Evolutionary conservation across 2,888 invertebrate species (phyloP).

Genomic region (Diaprepes abbreviatus): DNA sequence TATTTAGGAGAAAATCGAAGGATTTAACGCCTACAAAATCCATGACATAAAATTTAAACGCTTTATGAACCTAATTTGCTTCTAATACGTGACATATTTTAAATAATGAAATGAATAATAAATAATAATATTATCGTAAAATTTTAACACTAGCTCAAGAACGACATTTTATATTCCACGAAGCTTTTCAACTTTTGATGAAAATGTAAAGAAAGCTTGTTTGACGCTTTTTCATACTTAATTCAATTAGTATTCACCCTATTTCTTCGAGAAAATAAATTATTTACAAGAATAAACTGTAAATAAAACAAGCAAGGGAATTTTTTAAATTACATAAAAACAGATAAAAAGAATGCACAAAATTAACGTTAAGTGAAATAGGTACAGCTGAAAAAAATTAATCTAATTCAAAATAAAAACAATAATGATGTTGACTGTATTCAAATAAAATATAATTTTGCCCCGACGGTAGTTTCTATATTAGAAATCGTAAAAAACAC

Average conservation of each 20-base stretch:
- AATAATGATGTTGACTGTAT: no score
- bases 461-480: no score
- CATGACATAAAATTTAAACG: background rate
- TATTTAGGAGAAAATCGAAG: no score
- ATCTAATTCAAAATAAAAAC: no score
- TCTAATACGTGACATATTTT: background rate
- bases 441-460: no score
- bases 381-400: no score
- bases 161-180: background rate
- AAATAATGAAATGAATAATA: background rate
- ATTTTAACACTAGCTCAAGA: background rate
- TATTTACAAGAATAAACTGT: background rate
- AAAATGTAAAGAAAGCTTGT: constrained; percentile 2
- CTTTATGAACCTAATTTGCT: constrained; percentile 3
- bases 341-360: background rate
- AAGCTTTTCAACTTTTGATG: background rate
- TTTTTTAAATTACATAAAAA: background rate
- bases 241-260: background rate
- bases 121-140: background rate
- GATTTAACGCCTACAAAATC: background rate
- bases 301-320: background rate
- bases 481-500: no score
- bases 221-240: constrained; percentile 2
- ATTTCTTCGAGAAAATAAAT: constrained; percentile 2
- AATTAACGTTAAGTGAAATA: background rate